Evolutionary conservation across 2,888 invertebrate species (phyloP), one percentile per base, ranked within the genome.

Genomic region (Nowickia ferox): DNA sequence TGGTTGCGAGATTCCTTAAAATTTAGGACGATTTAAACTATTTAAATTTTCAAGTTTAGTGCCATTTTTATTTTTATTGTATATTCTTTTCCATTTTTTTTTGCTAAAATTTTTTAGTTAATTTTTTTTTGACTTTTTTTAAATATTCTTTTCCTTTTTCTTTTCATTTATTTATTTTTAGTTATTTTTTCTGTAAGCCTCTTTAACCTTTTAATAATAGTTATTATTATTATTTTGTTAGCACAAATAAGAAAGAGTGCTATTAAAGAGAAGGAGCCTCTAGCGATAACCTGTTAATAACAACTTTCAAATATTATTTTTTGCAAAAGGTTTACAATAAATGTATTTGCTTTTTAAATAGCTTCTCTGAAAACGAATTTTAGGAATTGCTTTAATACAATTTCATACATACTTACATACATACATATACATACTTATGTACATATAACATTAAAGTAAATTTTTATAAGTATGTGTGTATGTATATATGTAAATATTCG

Each of bases 281-380:
- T 6, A 30, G 30, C 0, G 30, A 30, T 30, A 30, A 6, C 6
- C 5, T 30, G 30, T 6, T 30, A 30, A 30, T 30, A 38, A 68
- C 9, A 38, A 9, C 30, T 13, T 48, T 19, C 11, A 44, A 71
- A 44, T 10, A 9, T 46, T 48, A 30, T 17, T n/a, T 30, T 53
- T 53, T 69, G n/a, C 15, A 0, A 19, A 69, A n/a, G n/a, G 1
- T 68, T 30, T 42, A 19, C 2, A n/a, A 6, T 57, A 84, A 84
- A 87, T 84, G 78, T 84, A 69, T 78, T 78, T 82, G 87, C 84
- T 84, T 84, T 82, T 46, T 84, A 82, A 84, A 79, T 63, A 78
- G 38, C 19, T 22, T 66, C 9, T 48, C 9, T 44, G 55, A 10
- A 53, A 53, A 19, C 6, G 30, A 30, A 30, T 30, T 30, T 30